These are phyloP conservation scores for Panurus biarmicus DNA, from an alignment of 2,113 vertebrate genomes.

Conservation along the genomic window DNA sequence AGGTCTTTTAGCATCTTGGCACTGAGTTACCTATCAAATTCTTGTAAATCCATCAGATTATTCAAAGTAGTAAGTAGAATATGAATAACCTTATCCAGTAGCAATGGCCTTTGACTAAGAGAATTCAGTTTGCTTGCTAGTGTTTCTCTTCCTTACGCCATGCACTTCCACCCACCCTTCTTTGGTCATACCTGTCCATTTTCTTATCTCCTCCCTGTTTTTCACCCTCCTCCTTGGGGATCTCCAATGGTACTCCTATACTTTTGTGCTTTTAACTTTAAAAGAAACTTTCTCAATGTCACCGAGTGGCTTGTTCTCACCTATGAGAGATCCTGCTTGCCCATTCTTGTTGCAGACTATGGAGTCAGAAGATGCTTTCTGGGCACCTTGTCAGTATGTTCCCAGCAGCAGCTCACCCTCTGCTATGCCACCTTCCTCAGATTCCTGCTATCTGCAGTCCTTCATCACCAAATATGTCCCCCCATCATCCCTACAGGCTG, in stretches of 20 bases:
- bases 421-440: no score
- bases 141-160: neutral
- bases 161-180: neutral
- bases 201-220: neutral
- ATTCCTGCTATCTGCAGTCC: neutral
- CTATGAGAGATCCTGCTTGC: neutral
- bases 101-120: neutral
- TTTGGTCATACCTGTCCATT: neutral
- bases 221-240: neutral
- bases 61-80: neutral
- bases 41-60: neutral
- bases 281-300: neutral
- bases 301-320: neutral
- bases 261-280: neutral
- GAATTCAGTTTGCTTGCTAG: neutral
- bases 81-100: neutral
- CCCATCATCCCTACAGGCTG: neutral
- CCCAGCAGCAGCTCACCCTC: neutral
- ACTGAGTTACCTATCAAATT: neutral
- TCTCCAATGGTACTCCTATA: neutral
- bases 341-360: neutral
- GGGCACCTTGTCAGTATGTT: rapidly evolving
- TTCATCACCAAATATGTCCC: rapidly evolving
- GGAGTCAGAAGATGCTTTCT: neutral
- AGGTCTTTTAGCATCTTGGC: neutral